These are phyloP conservation scores for Morpho achilles DNA, from an alignment of 2,888 invertebrate species.

Conservation along the genomic window DNA sequence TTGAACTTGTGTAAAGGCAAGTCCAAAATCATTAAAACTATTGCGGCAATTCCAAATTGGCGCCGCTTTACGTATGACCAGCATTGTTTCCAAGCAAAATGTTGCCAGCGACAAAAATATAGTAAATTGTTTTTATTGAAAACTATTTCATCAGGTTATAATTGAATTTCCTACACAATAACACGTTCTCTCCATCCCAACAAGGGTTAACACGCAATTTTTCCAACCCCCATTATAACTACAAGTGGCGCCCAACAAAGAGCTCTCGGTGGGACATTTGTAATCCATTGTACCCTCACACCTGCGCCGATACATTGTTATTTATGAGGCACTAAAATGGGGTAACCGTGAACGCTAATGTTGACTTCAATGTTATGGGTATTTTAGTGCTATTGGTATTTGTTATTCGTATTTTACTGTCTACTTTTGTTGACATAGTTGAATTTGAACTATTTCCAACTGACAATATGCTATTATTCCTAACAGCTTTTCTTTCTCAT, in stretches of 20 bases:
- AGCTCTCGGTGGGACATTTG: slow-evolving; percentile 10
- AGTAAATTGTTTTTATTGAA: no score
- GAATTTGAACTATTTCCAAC: no score
- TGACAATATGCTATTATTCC: no score
- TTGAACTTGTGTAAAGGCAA: no score
- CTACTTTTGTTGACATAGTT: no score
- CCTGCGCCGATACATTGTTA: slow-evolving; percentile 10
- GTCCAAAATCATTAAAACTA: no score
- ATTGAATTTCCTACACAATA: neutral
- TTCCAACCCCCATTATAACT: slow-evolving; percentile 4
- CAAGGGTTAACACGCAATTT: slow-evolving; percentile 7
- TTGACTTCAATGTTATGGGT: neutral
- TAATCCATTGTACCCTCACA: slow-evolving; percentile 6
- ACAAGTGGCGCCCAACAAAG: slow-evolving; percentile 7
- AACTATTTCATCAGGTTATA: neutral
- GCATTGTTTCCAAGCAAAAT: no score
- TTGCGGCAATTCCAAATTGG: no score
- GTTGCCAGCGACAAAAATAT: no score
- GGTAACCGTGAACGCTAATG: slow-evolving; percentile 1
- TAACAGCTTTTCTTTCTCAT: no score
- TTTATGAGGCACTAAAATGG: slow-evolving; percentile 8
- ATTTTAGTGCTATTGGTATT: neutral
- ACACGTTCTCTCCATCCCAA: neutral
- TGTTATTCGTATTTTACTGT: no score
- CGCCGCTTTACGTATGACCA: no score